Conservation (phyloP, 2,113 vertebrate species). For the Solenodon paradoxus region DNA sequence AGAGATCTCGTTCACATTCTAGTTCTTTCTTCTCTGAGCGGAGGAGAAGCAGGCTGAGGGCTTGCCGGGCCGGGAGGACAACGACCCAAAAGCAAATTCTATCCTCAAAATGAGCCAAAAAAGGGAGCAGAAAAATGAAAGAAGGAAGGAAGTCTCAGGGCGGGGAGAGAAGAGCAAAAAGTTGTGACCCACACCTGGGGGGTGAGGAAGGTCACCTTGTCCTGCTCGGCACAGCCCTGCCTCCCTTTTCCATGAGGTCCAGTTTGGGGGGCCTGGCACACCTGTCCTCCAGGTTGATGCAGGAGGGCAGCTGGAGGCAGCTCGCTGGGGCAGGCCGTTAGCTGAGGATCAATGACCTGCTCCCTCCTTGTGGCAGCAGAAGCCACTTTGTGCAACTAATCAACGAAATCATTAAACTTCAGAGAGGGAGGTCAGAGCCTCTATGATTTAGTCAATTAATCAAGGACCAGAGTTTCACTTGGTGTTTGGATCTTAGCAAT, state of each 20-base stretch:
- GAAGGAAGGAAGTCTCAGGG: background rate
- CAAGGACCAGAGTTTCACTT: slow-evolving; percentile 57
- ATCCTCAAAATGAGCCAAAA: too few species aligned
- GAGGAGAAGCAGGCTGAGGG: background rate
- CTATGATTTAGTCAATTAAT: slow-evolving; percentile 78
- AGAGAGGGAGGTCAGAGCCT: slow-evolving; percentile 72
- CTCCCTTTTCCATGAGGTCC: background rate
- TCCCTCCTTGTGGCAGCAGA: slow-evolving; percentile 9
- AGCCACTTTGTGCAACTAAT: slow-evolving; percentile 70
- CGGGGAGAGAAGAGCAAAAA: background rate
- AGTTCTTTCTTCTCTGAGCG: background rate
- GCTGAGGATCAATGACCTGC: slow-evolving; percentile 55
- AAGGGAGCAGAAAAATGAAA: background rate
- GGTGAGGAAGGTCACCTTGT: background rate
- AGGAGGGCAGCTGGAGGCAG: background rate
- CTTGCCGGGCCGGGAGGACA: background rate
- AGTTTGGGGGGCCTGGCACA: background rate
- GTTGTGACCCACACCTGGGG: too few species aligned
- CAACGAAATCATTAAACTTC: slow-evolving; percentile 77
- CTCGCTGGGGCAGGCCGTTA: slow-evolving; percentile 6
- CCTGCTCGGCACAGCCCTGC: background rate
- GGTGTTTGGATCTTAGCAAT: slow-evolving; percentile 52
- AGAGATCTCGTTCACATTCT: background rate
- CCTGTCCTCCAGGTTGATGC: background rate
- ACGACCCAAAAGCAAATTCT: background rate